These are phyloP conservation scores for Torymus tubicola DNA, from an alignment of 2,888 invertebrate species.

Conservation along the genomic window DNA sequence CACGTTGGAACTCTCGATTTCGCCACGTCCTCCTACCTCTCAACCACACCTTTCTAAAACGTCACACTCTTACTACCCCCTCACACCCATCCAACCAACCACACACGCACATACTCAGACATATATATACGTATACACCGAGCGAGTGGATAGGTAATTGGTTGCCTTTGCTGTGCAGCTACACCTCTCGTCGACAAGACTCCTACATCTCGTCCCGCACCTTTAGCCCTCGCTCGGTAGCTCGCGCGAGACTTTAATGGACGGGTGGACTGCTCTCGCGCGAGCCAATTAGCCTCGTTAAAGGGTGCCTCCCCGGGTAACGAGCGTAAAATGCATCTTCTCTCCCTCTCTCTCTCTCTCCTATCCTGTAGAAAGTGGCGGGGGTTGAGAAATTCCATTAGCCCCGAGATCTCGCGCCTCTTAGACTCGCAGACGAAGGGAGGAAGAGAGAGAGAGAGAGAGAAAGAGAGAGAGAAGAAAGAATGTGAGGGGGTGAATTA, in stretches of 20 bases:
- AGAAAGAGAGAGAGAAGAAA: too few species aligned
- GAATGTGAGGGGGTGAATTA: background rate
- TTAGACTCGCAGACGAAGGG: too few species aligned
- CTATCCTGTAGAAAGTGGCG: background rate
- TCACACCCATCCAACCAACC: too few species aligned
- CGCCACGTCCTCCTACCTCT: too few species aligned
- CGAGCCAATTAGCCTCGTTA: conserved; percentile 54
- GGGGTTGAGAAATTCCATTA: conserved; percentile 32
- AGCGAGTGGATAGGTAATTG: background rate
- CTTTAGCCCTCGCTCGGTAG: background rate
- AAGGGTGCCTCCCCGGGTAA: conserved; percentile 40
- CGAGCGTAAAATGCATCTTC: conserved; percentile 50
- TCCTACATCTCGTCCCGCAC: too few species aligned
- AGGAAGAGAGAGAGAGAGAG: too few species aligned
- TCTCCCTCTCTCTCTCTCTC: background rate
- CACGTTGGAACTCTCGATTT: too few species aligned
- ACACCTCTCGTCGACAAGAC: too few species aligned
- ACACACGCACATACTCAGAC: too few species aligned
- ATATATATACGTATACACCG: too few species aligned
- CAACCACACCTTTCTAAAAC: too few species aligned
- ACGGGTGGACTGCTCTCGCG: conserved; percentile 10
- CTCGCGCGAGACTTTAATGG: conserved; percentile 36
- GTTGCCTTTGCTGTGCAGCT: background rate
- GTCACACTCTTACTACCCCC: too few species aligned
- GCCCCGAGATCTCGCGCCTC: background rate